These are phyloP conservation scores for Synergus itoensis DNA, from an alignment of 2,888 invertebrate species.

Conservation along the genomic window DNA sequence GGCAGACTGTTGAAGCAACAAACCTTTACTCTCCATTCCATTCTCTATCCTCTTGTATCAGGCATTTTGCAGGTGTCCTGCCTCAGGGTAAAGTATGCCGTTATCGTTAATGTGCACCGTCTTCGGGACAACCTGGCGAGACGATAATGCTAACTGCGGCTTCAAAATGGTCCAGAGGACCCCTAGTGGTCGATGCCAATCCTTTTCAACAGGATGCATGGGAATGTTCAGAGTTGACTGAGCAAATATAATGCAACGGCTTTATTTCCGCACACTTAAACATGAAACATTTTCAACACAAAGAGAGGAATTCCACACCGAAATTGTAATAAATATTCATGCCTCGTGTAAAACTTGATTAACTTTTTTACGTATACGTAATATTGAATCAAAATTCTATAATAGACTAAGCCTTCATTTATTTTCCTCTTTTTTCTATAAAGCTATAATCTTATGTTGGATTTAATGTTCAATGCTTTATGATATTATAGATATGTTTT, in stretches of 20 bases:
- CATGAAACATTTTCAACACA: too few species aligned
- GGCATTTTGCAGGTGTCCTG: slow-evolving; percentile 39
- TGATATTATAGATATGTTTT: too few species aligned
- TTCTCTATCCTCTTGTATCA: slow-evolving; percentile 50
- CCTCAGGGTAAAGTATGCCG: slow-evolving; percentile 57
- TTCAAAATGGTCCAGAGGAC: slow-evolving; percentile 38
- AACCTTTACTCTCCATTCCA: slow-evolving; percentile 45
- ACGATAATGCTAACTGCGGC: slow-evolving; percentile 60
- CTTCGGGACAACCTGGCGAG: slow-evolving; percentile 53
- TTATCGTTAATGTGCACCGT: slow-evolving; percentile 64
- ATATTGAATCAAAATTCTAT: too few species aligned
- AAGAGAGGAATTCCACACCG: too few species aligned
- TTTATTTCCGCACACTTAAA: too few species aligned
- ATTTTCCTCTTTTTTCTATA: too few species aligned
- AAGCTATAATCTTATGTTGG: too few species aligned
- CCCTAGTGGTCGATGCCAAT: not conserved
- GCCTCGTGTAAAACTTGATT: too few species aligned
- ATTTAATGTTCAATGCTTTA: too few species aligned
- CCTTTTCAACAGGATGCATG: not conserved
- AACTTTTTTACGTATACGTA: too few species aligned
- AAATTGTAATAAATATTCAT: too few species aligned
- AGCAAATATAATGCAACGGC: not conserved
- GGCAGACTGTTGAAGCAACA: slow-evolving; percentile 28
- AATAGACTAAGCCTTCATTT: too few species aligned
- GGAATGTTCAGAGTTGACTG: not conserved